These are phyloP conservation scores for Drosophila pseudotalamancana DNA, from an alignment of 2,888 invertebrate species.

Conservation along the genomic window DNA sequence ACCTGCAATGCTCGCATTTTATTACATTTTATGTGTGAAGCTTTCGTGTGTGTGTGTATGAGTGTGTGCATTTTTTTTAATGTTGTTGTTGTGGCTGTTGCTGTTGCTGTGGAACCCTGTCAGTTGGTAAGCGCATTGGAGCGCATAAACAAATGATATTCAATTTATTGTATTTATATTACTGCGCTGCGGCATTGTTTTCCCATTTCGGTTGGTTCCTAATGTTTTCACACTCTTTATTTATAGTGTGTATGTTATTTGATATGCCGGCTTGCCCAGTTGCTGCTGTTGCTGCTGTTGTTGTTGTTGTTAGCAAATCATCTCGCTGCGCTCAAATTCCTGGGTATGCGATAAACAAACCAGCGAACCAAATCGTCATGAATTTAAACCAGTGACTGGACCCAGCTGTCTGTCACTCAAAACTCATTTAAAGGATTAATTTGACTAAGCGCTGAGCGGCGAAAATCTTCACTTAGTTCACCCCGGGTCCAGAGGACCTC, in stretches of 20 bases:
- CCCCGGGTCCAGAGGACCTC: neutral
- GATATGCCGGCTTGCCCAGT: constrained; percentile 8
- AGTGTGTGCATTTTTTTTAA: constrained; percentile 17
- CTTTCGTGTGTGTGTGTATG: constrained; percentile 4
- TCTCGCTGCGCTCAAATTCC: neutral
- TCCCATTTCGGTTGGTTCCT: constrained; percentile 19
- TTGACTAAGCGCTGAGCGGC: constrained; percentile 49
- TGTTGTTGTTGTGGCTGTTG: constrained; percentile 26
- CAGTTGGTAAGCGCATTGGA: constrained; percentile 71
- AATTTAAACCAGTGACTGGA: constrained; percentile 27
- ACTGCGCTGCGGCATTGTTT: constrained; percentile 39
- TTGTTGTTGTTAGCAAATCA: neutral
- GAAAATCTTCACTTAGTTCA: constrained; percentile 28
- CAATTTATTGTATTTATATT: constrained; percentile 70
- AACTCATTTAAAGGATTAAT: constrained; percentile 73
- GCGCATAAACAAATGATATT: constrained; percentile 79
- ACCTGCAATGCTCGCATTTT: constrained; percentile 80
- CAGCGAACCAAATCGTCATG: constrained; percentile 29
- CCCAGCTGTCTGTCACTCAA: constrained; percentile 50
- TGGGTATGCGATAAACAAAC: constrained; percentile 22
- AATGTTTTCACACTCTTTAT: constrained; percentile 36
- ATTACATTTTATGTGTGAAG: constrained; percentile 65
- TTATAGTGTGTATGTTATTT: constrained; percentile 1
- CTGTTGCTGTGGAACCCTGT: constrained; percentile 48
- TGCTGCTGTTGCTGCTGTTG: constrained; percentile 1